Evolutionary conservation across 2,113 vertebrate species (phyloP).

Genomic region (Hydrochoerus hydrochaeris): DNA sequence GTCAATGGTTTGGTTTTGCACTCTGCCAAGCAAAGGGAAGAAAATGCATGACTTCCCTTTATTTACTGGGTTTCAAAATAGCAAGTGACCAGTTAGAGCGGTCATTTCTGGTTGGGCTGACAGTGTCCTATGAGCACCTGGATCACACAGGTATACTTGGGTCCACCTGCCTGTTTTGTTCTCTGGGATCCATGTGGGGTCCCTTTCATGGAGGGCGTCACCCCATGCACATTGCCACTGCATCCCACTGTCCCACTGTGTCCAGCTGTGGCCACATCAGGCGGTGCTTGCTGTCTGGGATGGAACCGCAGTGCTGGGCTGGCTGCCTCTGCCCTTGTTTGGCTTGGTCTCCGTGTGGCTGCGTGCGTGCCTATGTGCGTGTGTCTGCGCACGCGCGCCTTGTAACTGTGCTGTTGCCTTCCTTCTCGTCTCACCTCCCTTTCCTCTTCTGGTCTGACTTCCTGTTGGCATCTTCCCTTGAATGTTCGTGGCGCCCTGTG

Average conservation of each 20-base stretch:
- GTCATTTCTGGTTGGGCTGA: neutral
- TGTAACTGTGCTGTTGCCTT: neutral
- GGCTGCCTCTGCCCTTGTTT: too few relatives aligned
- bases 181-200: rapidly evolving
- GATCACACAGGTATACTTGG: neutral
- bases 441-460: neutral
- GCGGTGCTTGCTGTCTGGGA: too few relatives aligned
- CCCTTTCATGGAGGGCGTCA: rapidly evolving
- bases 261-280: neutral
- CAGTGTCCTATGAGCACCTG: neutral
- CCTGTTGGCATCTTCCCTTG: neutral
- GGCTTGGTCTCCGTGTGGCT: neutral
- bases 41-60: neutral
- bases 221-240: neutral
- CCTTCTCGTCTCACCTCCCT: too few relatives aligned
- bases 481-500: neutral
- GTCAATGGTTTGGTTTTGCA: neutral
- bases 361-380: too few relatives aligned
- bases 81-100: neutral
- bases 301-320: too few relatives aligned
- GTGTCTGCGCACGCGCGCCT: too few relatives aligned
- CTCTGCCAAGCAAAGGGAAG: neutral
- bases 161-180: neutral
- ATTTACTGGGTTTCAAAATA: neutral
- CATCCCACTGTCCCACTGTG: neutral